A percentile compares a stretch with the other conserved stretches of the same genome.
Conservation (phyloP, 2,797 vertebrate genomes). For the Molossus molossus region DNA sequence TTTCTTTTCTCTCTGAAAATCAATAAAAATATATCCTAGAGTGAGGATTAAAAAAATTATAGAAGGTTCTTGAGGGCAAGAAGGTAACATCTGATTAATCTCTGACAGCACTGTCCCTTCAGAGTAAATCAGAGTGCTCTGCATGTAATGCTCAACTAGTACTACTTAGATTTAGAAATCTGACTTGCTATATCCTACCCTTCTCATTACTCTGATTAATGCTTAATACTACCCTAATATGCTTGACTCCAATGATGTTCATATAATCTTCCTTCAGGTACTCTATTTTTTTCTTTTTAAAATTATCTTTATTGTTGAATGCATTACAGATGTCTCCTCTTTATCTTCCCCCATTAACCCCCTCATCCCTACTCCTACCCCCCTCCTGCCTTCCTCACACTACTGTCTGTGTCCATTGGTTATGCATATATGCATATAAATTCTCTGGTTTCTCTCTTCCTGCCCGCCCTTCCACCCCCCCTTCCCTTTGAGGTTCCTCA, state of each 20-base stretch:
- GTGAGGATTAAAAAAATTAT: too few relatives aligned
- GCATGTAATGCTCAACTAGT: not conserved
- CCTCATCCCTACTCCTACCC: too few relatives aligned
- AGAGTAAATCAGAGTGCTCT: conserved; percentile 34
- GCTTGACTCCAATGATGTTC: not conserved
- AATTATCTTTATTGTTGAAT: too few relatives aligned
- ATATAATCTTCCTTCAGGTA: conserved; percentile 14
- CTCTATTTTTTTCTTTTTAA: not conserved
- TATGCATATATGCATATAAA: too few relatives aligned
- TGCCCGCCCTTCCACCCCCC: too few relatives aligned
- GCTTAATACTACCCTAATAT: not conserved
- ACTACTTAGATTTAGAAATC: not conserved
- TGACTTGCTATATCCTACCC: not conserved
- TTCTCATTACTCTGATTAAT: not conserved
- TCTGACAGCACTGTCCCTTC: not conserved
- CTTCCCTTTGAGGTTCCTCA: too few relatives aligned
- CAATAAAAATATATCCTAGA: too few relatives aligned
- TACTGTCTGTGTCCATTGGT: too few relatives aligned
- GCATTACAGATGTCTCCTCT: too few relatives aligned
- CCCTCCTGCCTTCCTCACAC: too few relatives aligned
- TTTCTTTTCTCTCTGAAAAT: too few relatives aligned
- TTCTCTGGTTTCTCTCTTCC: too few relatives aligned
- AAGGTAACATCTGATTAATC: not conserved
- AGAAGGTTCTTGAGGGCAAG: conserved; percentile 20
- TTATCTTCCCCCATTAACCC: not conserved